These are phyloP conservation scores for Drosophila quinaria DNA, from an alignment of 2,888 invertebrate species.

Conservation along the genomic window DNA sequence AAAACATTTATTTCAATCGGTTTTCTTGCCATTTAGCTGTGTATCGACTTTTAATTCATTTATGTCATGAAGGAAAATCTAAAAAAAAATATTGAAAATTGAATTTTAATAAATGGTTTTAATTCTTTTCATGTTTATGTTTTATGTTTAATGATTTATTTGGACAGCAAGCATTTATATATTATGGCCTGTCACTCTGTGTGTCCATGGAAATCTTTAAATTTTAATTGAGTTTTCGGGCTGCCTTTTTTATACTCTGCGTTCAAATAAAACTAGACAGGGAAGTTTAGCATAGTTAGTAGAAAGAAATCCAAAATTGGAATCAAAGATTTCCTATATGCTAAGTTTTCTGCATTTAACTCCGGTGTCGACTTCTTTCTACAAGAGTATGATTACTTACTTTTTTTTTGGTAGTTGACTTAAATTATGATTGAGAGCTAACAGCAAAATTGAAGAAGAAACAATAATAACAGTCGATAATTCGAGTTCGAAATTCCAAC, in stretches of 20 bases:
- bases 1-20: constrained; percentile 22
- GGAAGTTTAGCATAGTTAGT: too few species aligned
- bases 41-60: constrained; percentile 20
- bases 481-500: too few species aligned
- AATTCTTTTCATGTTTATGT: constrained; percentile 29
- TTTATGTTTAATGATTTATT: constrained; percentile 24
- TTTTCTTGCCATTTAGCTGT: constrained; percentile 3
- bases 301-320: too few species aligned
- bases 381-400: too few species aligned
- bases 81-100: constrained; percentile 19
- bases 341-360: too few species aligned
- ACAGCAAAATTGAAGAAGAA: too few species aligned
- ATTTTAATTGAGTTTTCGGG: background rate
- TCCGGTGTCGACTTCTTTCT: too few species aligned
- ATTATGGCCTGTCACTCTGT: background rate
- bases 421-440: too few species aligned
- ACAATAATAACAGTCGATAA: too few species aligned
- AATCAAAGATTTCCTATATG: too few species aligned
- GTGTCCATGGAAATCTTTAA: background rate
- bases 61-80: constrained; percentile 1
- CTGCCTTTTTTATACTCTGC: background rate
- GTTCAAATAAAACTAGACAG: background rate
- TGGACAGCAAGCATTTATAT: constrained; percentile 1
- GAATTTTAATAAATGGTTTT: constrained; percentile 8
- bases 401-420: too few species aligned